Conservation (phyloP, 2,888 invertebrate species). For the Drosophila fulvimacula region DNA sequence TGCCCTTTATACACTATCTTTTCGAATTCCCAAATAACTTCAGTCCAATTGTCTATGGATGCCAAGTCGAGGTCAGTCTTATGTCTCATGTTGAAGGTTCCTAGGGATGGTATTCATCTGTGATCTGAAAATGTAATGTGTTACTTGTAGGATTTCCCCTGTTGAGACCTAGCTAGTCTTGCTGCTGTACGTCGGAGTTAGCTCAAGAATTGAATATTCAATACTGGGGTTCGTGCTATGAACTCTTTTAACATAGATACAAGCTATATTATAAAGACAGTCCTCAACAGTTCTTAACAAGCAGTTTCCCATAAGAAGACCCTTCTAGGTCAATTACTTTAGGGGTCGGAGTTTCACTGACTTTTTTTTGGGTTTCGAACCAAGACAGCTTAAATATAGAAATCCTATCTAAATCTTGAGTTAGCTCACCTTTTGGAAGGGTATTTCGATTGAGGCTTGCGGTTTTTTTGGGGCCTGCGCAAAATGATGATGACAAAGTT, state of each 20-base stretch:
- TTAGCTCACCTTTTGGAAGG: neutral
- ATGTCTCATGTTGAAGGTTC: neutral
- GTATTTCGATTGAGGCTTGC: conserved; percentile 8
- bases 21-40: neutral
- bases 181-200: too few species aligned
- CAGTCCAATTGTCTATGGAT: neutral
- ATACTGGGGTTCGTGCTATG: too few species aligned
- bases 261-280: too few species aligned
- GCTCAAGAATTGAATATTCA: too few species aligned
- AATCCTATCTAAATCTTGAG: neutral
- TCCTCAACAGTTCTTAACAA: neutral
- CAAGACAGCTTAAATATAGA: neutral
- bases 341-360: neutral
- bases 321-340: neutral
- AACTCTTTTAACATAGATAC: too few species aligned
- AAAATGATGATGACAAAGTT: conserved; percentile 62
- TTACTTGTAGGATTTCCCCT: too few species aligned
- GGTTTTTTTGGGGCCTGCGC: conserved; percentile 23
- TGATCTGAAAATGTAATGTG: too few species aligned
- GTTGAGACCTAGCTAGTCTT: too few species aligned
- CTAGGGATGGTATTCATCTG: too few species aligned
- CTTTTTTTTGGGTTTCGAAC: neutral
- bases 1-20: conserved; percentile 6
- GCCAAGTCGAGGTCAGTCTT: neutral
- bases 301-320: neutral